Base-by-base conservation (phyloP, 2,888 invertebrate species). In the Caenorhabditis drosophilae region DNA sequence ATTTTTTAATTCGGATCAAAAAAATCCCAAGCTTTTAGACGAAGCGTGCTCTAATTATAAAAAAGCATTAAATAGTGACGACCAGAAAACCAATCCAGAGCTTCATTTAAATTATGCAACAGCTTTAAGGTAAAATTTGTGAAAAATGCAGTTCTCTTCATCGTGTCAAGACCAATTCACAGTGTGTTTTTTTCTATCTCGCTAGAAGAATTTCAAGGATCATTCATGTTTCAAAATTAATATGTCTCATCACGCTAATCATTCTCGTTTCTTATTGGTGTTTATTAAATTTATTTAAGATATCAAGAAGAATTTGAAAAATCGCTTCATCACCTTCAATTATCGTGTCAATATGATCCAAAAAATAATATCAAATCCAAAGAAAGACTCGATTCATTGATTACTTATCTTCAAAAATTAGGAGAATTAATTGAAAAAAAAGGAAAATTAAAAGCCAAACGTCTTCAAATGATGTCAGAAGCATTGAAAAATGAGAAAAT, bases 81-180 rank as follows among this genome's bases (percentile, higher is more conserved):
- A 47, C 12, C 44, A 55, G 22, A 31, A 44, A 40, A 52, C 41
- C 1, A 56, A 62, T 44, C 52, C 52, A 4, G 53, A 62, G 23
- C 55, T 57, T 31, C 45, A 52, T 18, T 49, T 62, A 4, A 62
- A 62, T 27, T 57, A 57, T 56, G 56, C 62, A 2, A 57, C 57
- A 0, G 51, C 56, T 26, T 34, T 62, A 23, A 51, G 53, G 52
- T 50, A 20, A 38, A n/a, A 38, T 38, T 15, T 6, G 40, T 15
- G 11, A 34, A 34, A 9, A 11, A 12, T 12, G 34, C 34, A 11
- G 11, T 34, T 9, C 12, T 34, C 11, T 12, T 12, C 9, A 11
- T 11, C 9, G 31, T 18, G 23, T 44, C 31, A 7, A 25, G 20
- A 25, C 2, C 4, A 7, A 31, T n/a, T 4, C 31, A 27, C n/a